A percentile compares a stretch with the other conserved stretches of the same genome.
phyloP scores from a whole-genome alignment of 2,797 vertebrate species.

The Podarcis lilfordi region DNA sequence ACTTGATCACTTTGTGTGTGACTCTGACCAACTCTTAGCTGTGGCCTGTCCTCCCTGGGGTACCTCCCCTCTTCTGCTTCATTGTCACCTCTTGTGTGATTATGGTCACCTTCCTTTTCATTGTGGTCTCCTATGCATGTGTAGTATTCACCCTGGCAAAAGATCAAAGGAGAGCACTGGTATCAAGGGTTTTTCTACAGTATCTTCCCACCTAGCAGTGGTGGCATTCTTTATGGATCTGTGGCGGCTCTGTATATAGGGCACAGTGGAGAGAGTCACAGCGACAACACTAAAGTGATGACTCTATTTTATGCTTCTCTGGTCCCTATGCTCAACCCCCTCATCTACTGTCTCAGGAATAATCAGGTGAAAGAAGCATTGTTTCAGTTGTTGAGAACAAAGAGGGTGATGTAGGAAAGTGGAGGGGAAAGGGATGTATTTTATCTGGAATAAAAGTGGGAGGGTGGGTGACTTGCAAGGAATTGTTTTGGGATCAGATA shows the following conservation, averaged over 20 bases:
- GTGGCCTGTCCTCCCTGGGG: not conserved
- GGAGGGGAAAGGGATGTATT: no score
- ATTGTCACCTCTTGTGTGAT: slow-evolving; percentile 60
- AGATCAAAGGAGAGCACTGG: slow-evolving; percentile 14
- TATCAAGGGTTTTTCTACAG: slow-evolving; percentile 65
- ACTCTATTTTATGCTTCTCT: slow-evolving; percentile 55
- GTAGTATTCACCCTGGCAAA: slow-evolving; percentile 19
- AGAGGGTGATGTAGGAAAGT: not conserved
- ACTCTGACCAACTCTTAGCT: slow-evolving; percentile 56
- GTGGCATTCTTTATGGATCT: slow-evolving; percentile 62
- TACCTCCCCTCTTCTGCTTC: not conserved
- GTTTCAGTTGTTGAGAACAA: not conserved
- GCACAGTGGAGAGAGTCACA: slow-evolving; percentile 19
- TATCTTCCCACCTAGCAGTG: slow-evolving; percentile 60
- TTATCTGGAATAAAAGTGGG: no score
- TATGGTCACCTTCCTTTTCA: slow-evolving; percentile 64
- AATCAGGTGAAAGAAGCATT: slow-evolving; percentile 54
- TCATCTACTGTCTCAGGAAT: slow-evolving; percentile 67
- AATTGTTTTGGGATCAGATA: no score
- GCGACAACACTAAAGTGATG: slow-evolving; percentile 34
- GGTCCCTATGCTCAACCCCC: slow-evolving; percentile 64
- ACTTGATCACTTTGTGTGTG: slow-evolving; percentile 68
- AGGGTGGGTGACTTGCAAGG: no score
- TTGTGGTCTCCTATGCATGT: slow-evolving; percentile 55
- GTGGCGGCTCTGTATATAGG: slow-evolving; percentile 65